These are phyloP conservation scores for Novumbra hubbsi DNA, from an alignment of 2,797 vertebrate genomes.

Conservation along the genomic window DNA sequence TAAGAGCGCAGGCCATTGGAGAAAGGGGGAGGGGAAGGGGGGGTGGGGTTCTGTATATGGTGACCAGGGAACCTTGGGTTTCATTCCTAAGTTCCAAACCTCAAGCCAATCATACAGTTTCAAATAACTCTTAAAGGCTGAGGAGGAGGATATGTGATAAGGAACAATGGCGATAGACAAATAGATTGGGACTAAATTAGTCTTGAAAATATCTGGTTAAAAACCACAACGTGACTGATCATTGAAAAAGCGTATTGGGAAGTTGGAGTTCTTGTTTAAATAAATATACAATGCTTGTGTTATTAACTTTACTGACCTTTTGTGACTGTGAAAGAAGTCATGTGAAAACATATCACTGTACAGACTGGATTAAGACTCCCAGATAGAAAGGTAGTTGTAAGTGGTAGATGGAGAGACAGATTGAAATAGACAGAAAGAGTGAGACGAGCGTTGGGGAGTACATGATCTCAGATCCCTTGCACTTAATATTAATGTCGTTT, in stretches of 20 bases:
- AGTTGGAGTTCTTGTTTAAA: slow-evolving; percentile 63
- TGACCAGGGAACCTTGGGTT: background rate
- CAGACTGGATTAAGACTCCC: slow-evolving; percentile 31
- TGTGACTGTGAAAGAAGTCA: slow-evolving; percentile 19
- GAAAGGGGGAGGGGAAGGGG: slow-evolving; percentile 13
- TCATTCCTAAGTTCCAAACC: background rate
- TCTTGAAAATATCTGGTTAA: slow-evolving; percentile 64
- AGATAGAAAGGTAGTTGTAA: slow-evolving; percentile 27
- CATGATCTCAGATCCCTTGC: slow-evolving; percentile 53
- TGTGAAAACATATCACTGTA: background rate
- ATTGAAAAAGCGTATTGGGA: slow-evolving; percentile 47
- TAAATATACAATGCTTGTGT: slow-evolving; percentile 62
- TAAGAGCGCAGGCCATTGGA: slow-evolving; percentile 25
- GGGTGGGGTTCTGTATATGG: slow-evolving; percentile 18
- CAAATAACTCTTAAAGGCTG: slow-evolving; percentile 30
- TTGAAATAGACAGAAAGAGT: slow-evolving; percentile 15
- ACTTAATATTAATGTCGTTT: slow-evolving; percentile 76
- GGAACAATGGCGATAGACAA: slow-evolving; percentile 44
- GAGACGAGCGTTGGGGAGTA: slow-evolving; percentile 46
- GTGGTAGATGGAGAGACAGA: slow-evolving; percentile 15
- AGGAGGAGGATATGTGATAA: slow-evolving; percentile 27
- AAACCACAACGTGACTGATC: slow-evolving; percentile 64
- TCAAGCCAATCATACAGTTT: background rate
- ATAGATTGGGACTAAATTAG: slow-evolving; percentile 56
- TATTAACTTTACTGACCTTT: slow-evolving; percentile 58